phyloP scores from a whole-genome alignment of 2,113 vertebrate genomes.

The Cyphomyrus plagiostoma region DNA sequence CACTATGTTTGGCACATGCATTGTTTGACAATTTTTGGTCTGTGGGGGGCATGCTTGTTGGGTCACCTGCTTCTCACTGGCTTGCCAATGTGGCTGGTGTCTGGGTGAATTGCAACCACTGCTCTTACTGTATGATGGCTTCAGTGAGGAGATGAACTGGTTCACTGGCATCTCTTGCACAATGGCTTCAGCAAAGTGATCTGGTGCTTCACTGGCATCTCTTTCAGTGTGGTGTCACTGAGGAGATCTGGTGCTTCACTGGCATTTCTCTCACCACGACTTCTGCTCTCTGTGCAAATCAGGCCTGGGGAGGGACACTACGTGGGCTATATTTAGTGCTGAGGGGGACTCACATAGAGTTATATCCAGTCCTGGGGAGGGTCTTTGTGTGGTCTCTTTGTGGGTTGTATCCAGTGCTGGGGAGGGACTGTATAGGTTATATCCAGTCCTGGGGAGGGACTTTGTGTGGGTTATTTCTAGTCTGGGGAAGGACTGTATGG shows the following conservation, averaged over 20 bases:
- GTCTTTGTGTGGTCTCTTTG: neutral
- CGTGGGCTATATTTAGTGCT: neutral
- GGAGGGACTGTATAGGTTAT: neutral
- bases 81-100: neutral
- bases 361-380: neutral
- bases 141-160: neutral
- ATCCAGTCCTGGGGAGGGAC: neutral
- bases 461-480: neutral
- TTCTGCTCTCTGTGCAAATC: too few relatives aligned
- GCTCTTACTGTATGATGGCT: neutral
- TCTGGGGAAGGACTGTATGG: neutral
- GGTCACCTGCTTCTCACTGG: neutral
- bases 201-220: neutral
- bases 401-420: neutral
- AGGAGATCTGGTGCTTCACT: too few relatives aligned
- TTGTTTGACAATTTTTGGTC: neutral
- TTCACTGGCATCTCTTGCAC: neutral
- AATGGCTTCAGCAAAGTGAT: neutral
- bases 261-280: too few relatives aligned
- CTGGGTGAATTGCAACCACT: neutral
- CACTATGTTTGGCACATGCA: neutral
- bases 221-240: too few relatives aligned
- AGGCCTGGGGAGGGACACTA: neutral
- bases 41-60: neutral
- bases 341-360: too few relatives aligned